Base-by-base conservation (phyloP, 2,888 invertebrate genomes). In the Phengaris alcon region DNA sequence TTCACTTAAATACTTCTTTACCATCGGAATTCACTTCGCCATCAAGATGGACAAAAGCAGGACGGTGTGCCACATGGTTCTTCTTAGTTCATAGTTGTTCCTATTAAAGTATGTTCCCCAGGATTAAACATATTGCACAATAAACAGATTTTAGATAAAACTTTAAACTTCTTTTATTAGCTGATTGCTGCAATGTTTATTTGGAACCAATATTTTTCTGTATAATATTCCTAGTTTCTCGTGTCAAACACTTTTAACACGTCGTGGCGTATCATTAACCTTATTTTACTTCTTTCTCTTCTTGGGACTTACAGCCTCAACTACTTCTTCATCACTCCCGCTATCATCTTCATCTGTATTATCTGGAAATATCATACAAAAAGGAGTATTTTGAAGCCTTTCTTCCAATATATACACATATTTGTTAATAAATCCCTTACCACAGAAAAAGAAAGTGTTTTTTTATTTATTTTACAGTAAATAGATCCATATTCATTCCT, bases 281-380 rank as follows among this genome's bases (percentile, higher is more conserved):
- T 15, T 57, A 52, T 46, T 68, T 78, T 68, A 78, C 6, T 70
- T 81, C 80, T 84, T 81, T 83, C 86, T 83, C 82, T 90, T 81
- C 79, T 86, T 90, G 12, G 86, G 84, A 77, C 80, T 84, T 75
- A 82, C 81, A 74, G 80, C 77, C 46, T 78, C 76, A 68, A 78
- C 81, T 68, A 82, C 81, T 59, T 83, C 82, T 51, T 85, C 85
- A 73, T 82, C 82, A 76, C 84, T 83, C 78, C 82, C 74, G 80
- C 82, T 64, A 77, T 77, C 82, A 59, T 84, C 84, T 73, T 83
- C 79, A 59, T 78, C 80, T 75, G 78, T 68, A 73, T 77, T 57
- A 55, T 79, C 79, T 57, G 77, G 79, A 80, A 77, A 64, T 35
- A 2, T 12, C 6, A 5, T 22, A 64, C 10, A 12, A 64, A 54